These are phyloP conservation scores for Apostichopus parvimensis DNA, from an alignment of 35 echinoderm and acorn worm genomes.

Conservation along the genomic window DNA sequence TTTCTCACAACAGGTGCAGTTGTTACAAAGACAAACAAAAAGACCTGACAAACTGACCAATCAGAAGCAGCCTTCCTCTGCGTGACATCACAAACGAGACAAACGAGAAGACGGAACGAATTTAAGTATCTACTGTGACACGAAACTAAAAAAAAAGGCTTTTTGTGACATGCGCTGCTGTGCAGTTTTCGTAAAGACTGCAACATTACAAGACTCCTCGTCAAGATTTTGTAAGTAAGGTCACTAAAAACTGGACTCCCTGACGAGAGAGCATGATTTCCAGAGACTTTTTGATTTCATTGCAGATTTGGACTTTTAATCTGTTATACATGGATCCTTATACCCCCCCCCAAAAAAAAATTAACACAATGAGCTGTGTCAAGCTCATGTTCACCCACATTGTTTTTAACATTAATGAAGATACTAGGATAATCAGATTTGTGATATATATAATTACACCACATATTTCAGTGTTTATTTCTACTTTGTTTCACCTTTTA, in stretches of 20 bases:
- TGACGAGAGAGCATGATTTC: background rate
- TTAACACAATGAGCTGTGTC: too few species aligned
- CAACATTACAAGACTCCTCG: background rate
- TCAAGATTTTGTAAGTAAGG: background rate
- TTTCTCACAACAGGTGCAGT: conserved; percentile 37
- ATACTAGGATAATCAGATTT: too few species aligned
- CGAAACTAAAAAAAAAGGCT: background rate
- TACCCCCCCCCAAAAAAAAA: too few species aligned
- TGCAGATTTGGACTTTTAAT: background rate
- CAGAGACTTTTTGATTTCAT: background rate
- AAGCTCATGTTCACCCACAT: too few species aligned
- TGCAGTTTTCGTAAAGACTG: background rate
- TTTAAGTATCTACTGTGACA: conserved; percentile 6
- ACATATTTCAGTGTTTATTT: too few species aligned
- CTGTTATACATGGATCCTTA: too few species aligned
- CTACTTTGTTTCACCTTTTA: too few species aligned
- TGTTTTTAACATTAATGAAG: too few species aligned
- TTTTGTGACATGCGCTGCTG: background rate
- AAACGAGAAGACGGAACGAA: conserved; percentile 2
- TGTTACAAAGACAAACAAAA: conserved; percentile 15
- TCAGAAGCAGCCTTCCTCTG: background rate
- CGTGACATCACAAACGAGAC: conserved; percentile 40
- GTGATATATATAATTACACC: too few species aligned
- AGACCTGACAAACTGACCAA: conserved; percentile 39
- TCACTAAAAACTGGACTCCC: background rate